These are phyloP conservation scores for Hirundichthys speculiger DNA, from an alignment of 2,113 vertebrate species.

Conservation along the genomic window DNA sequence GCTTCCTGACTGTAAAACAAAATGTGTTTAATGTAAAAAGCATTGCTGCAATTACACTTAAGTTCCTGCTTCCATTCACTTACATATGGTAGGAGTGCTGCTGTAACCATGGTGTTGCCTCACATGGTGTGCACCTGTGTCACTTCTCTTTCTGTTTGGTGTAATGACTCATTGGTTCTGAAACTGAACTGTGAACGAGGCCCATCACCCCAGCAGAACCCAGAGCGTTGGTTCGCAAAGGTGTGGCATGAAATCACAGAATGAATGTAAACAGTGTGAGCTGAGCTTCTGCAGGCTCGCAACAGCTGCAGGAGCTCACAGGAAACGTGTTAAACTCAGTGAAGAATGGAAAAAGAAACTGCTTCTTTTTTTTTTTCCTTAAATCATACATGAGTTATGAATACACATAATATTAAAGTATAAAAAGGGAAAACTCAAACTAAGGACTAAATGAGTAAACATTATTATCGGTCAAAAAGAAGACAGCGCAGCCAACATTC, in stretches of 20 bases:
- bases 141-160: constrained; percentile 68
- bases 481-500: no score
- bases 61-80: constrained; percentile 8
- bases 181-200: constrained; percentile 50
- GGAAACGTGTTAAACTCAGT: neutral
- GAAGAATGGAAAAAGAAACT: neutral
- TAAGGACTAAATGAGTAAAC: no score
- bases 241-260: constrained; percentile 71
- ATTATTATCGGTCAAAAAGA: no score
- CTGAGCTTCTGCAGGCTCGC: constrained; percentile 62
- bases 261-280: constrained; percentile 64
- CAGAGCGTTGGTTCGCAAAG: constrained; percentile 62
- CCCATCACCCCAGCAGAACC: constrained; percentile 72
- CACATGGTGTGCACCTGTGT: constrained; percentile 60
- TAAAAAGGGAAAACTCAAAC: no score
- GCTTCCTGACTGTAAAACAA: constrained; percentile 28
- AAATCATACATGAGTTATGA: no score
- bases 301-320: constrained; percentile 63
- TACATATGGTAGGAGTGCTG: constrained; percentile 25
- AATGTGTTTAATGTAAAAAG: neutral
- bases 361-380: no score
- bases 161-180: constrained; percentile 65
- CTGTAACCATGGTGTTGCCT: constrained; percentile 39
- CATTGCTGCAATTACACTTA: constrained; percentile 18
- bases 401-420: no score